A percentile compares a stretch with the other conserved stretches of the same genome.
Conservation (phyloP, 2,888 invertebrate genomes). For the Encarsia formosa region DNA sequence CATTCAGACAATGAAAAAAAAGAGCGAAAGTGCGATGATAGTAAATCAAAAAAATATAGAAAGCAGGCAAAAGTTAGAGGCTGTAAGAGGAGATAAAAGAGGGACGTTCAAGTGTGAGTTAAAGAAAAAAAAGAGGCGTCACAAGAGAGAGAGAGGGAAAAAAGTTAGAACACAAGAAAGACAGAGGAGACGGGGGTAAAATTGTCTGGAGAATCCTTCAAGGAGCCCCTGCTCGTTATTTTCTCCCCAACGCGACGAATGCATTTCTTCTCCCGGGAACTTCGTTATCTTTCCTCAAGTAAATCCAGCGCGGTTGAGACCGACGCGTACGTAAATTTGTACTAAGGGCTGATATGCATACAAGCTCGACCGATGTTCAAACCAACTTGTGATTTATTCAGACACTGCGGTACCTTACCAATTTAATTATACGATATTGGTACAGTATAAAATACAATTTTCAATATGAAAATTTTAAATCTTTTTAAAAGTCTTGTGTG, state of each 20-base stretch:
- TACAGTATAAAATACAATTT: too few species aligned
- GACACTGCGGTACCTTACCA: too few species aligned
- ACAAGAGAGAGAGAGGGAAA: slow-evolving; percentile 1
- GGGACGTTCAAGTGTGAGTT: neutral
- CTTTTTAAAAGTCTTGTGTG: too few species aligned
- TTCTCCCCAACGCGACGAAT: slow-evolving; percentile 10
- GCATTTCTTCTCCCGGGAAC: slow-evolving; percentile 20
- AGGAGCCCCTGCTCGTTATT: slow-evolving; percentile 21
- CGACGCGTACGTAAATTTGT: too few species aligned
- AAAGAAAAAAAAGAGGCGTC: neutral
- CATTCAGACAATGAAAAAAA: slow-evolving; percentile 4
- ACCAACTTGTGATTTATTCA: slow-evolving; percentile 9
- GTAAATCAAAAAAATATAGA: slow-evolving; percentile 16
- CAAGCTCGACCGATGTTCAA: neutral
- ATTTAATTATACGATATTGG: too few species aligned
- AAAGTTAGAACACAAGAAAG: neutral
- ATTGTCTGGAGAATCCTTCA: slow-evolving; percentile 23
- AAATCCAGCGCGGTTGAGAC: slow-evolving; percentile 14
- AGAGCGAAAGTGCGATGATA: slow-evolving; percentile 6
- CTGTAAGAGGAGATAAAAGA: neutral
- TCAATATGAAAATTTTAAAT: too few species aligned
- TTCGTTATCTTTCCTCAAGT: slow-evolving; percentile 28
- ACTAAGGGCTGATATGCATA: slow-evolving; percentile 9
- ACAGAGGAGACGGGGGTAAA: slow-evolving; percentile 2
- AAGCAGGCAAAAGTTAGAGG: neutral